Percentiles rank a stretch among this genome's conserved stretches.
phyloP scores from a whole-genome alignment of 1,140 invertebrate species.

The Bombus polaris region DNA sequence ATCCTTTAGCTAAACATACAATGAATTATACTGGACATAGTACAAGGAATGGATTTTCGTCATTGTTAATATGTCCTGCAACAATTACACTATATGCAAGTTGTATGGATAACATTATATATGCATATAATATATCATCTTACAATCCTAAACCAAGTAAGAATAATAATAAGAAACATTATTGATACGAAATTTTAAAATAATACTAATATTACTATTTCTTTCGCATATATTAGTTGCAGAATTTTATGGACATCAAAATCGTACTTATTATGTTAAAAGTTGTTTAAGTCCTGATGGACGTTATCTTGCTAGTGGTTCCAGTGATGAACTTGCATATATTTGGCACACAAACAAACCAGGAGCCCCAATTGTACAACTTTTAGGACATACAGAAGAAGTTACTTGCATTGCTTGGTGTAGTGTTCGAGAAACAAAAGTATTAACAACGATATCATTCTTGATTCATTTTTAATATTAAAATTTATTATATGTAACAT shows the following conservation, averaged over 20 bases:
- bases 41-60: slow-evolving; percentile 90
- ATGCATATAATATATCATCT: slow-evolving; percentile 90
- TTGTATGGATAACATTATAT: slow-evolving; percentile 93
- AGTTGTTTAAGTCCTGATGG: slow-evolving; percentile 90
- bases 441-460: slow-evolving; percentile 57
- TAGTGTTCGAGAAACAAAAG: slow-evolving; percentile 81
- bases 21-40: slow-evolving; percentile 88
- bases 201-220: slow-evolving; percentile 5
- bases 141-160: slow-evolving; percentile 86
- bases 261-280: slow-evolving; percentile 92
- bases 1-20: slow-evolving; percentile 87
- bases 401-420: slow-evolving; percentile 94
- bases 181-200: not conserved
- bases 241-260: slow-evolving; percentile 86
- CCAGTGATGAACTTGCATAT: slow-evolving; percentile 92
- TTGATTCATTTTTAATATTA: not conserved
- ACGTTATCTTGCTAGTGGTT: slow-evolving; percentile 91
- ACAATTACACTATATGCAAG: slow-evolving; percentile 90
- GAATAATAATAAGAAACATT: not conserved
- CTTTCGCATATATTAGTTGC: slow-evolving; percentile 68
- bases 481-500: not conserved
- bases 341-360: slow-evolving; percentile 89
- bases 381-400: slow-evolving; percentile 90
- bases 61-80: slow-evolving; percentile 88
- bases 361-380: slow-evolving; percentile 86